Evolutionary conservation across 1,140 invertebrate species (phyloP), one percentile per base, ranked within the genome.

Genomic region (Coelopa frigida): DNA sequence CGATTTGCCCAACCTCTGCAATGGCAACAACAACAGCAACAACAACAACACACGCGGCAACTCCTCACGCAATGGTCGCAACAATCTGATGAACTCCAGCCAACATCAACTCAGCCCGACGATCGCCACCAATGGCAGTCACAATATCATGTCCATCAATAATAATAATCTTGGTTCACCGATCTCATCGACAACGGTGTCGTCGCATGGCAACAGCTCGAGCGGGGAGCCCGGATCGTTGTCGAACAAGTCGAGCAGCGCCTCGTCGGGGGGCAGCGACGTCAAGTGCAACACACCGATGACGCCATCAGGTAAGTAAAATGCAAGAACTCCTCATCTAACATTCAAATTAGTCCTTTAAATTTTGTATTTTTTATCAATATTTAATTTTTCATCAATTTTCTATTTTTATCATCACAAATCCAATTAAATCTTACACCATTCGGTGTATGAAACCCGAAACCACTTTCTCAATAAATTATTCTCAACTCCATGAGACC

Each of bases 161-260:
- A 57, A 56, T 46, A 62, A 61, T 43, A 66, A 66, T 49, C 51
- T 62, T 20, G 63, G 63, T 17, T 66, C 63, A 5, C 63, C 63
- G 42, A 55, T 66, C 35, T 66, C 57, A 22, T 60, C 63, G 43
- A 67, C 57, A 44, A 63, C 60, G 4, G 42, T 40, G 5, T 51
- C 50, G 10, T 44, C 46, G 26, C 50, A 48, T 39, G 45, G 44
- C 14, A 51, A 44, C 21, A 39, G 35, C 22, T 44, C 45, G 44
- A 61, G 60, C 43, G 53, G 53, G 61, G 59, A 31, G 63, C 63
- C 44, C 56, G 63, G 21, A 60, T 60, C 49, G n/a, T 63, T 60
- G 33, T 67, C 63, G 46, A 63, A 62, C 18, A 66, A 66, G 37
- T 66, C 62, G 43, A 67, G 61, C 44, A 66, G 59, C 53, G 62